Percentiles rank a stretch among this genome's conserved stretches.
These are phyloP conservation scores for Grapholita molesta DNA, from an alignment of 1,140 invertebrate genomes.

Conservation along the genomic window DNA sequence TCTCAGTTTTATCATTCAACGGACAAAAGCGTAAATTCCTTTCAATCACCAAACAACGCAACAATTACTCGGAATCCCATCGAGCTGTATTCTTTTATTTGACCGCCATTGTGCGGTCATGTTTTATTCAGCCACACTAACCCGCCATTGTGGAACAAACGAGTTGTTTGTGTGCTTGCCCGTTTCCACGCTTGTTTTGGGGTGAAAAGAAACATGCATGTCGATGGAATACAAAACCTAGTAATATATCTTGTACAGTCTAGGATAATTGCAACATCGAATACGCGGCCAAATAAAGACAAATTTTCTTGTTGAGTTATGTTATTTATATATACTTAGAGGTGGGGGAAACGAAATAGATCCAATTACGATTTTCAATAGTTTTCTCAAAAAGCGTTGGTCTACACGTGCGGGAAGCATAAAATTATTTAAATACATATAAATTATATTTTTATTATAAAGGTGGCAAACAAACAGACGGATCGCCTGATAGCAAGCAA, in stretches of 20 bases:
- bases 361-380: no score
- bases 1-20: conserved; percentile 9
- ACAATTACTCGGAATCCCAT: conserved; percentile 16
- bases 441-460: no score
- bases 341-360: no score
- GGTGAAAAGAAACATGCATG: conserved; percentile 6
- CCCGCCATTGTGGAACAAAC: background rate
- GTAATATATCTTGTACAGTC: background rate
- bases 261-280: no score
- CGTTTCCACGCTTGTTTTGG: conserved; percentile 1
- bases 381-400: no score
- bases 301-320: no score
- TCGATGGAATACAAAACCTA: background rate
- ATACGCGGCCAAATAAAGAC: no score
- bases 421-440: no score
- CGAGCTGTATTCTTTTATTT: conserved; percentile 14
- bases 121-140: conserved; percentile 17
- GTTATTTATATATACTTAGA: no score
- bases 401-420: no score
- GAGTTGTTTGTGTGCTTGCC: conserved; percentile 3
- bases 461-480: no score
- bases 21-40: conserved; percentile 15
- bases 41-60: conserved; percentile 14
- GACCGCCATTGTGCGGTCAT: background rate
- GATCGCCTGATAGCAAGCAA: no score